These are phyloP conservation scores for Haliclona indistincta DNA, from an alignment of 37 sponge, comb jelly and placozoan species.

Conservation along the genomic window DNA sequence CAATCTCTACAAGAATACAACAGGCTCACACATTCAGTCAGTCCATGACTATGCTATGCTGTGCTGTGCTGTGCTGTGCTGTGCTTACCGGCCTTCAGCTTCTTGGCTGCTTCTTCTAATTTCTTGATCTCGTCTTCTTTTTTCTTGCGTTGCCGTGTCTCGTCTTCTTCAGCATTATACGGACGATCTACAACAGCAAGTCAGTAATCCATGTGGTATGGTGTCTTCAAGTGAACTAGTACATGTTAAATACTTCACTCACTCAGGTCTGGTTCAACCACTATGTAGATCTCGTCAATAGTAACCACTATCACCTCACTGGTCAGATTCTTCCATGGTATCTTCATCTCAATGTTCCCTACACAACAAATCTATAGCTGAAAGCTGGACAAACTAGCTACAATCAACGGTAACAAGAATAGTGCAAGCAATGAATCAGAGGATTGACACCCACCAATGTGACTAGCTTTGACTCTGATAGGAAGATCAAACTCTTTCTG, in stretches of 20 bases:
- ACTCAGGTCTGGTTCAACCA: slow-evolving; percentile 62
- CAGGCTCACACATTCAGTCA: neutral
- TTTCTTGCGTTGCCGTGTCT: slow-evolving; percentile 45
- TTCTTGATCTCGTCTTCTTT: slow-evolving; percentile 70
- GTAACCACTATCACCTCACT: slow-evolving; percentile 64
- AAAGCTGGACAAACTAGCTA: neutral
- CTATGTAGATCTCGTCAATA: slow-evolving; percentile 75
- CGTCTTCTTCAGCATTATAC: slow-evolving; percentile 63
- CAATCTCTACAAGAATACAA: no score
- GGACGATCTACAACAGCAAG: slow-evolving; percentile 7
- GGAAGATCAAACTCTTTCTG: slow-evolving; percentile 64
- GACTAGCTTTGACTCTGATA: slow-evolving; percentile 55
- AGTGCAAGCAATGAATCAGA: neutral
- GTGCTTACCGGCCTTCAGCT: slow-evolving; percentile 61
- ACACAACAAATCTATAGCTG: neutral
- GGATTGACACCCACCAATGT: slow-evolving; percentile 44
- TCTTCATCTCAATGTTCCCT: slow-evolving; percentile 72
- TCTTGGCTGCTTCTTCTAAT: slow-evolving; percentile 64
- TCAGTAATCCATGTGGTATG: neutral
- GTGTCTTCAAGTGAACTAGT: neutral
- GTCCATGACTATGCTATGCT: neutral
- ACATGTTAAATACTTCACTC: neutral
- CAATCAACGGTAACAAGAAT: neutral
- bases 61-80: slow-evolving; percentile 3
- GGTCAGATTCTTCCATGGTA: slow-evolving; percentile 89